These are phyloP conservation scores for Protobothrops flavoviridis DNA, from an alignment of 2,113 vertebrate species.

Conservation along the genomic window DNA sequence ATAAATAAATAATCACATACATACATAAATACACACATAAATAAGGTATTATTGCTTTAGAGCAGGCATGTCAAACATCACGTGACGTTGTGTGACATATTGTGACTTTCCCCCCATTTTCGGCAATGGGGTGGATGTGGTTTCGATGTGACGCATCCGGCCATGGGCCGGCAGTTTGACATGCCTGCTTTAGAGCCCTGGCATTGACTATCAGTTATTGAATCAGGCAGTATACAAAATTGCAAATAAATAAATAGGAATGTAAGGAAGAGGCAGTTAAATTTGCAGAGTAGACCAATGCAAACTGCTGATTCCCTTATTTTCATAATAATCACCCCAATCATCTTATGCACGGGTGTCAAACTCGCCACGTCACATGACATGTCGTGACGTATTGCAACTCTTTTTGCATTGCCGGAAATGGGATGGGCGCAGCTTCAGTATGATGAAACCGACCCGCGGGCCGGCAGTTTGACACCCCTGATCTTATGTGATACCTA, in stretches of 20 bases:
- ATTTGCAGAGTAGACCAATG: not conserved
- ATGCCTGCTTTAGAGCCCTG: not conserved
- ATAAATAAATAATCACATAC: not conserved
- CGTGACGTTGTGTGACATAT: too few species aligned
- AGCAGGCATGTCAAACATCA: not conserved
- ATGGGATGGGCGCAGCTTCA: too few species aligned
- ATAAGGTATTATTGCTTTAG: not conserved
- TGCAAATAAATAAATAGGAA: not conserved
- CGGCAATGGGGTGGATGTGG: too few species aligned
- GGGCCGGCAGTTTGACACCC: too few species aligned
- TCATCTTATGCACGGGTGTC: not conserved
- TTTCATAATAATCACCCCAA: not conserved
- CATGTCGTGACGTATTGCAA: too few species aligned
- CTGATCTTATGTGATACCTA: not conserved
- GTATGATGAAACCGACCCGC: too few species aligned
- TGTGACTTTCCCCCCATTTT: too few species aligned
- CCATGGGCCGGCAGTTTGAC: too few species aligned
- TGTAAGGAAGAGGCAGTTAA: not conserved
- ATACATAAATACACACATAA: not conserved
- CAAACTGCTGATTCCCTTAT: not conserved
- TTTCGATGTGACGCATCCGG: too few species aligned
- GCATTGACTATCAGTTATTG: not conserved
- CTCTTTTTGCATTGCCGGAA: too few species aligned
- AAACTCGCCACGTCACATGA: too few species aligned
- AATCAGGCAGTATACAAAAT: not conserved